Base-by-base conservation (phyloP, 92 coral and sea anemone species). In the Palythoa grandiflora region DNA sequence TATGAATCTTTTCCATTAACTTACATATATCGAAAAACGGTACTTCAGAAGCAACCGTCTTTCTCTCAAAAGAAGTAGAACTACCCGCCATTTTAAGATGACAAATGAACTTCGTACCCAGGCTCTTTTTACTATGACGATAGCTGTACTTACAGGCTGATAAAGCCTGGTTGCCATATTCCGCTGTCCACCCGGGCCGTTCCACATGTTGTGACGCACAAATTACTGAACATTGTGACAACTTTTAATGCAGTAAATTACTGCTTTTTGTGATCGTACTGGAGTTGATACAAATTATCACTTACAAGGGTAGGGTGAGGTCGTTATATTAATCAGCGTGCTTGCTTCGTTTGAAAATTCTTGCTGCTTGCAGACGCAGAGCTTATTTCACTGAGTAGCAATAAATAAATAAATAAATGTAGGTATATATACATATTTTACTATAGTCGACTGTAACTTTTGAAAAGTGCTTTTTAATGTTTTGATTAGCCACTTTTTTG, bases 11-110 rank as follows among this genome's bases (percentile, higher is more conserved):
- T 68, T 97, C 99, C 87, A 97, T 36, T 57, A 95, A 79, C 38
- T 73, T 17, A 88, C 99, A 97, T 61, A 95, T 74, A 68, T 97
- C 96, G 88, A 77, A 91, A 88, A 97, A 97, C 20, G 99, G 98
- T 55, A 93, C 99, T 71, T 95, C 95, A 53, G 98, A 87, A 84
- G 99, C 96, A 39, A 93, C 98, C 20, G 9, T 81, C 66, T 37
- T 66, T 38, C 12, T 48, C 19, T 6, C 66, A 5, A 36, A 2
- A 35, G 61, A 47, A 68, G 9, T 81, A 15, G 75, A 84, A 54
- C 91, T 79, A 63, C 83, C 93, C 91, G 94, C 98, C 98, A 96
- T 96, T 83, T 89, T 89, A 91, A 44, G 7, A 8, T 8, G 50
- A 44, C 50, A 8, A 44, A 4, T 8, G 7, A 5, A 44, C 50